phyloP scores from a whole-genome alignment of 2,797 vertebrate genomes.

The Fundulus diaphanus region DNA sequence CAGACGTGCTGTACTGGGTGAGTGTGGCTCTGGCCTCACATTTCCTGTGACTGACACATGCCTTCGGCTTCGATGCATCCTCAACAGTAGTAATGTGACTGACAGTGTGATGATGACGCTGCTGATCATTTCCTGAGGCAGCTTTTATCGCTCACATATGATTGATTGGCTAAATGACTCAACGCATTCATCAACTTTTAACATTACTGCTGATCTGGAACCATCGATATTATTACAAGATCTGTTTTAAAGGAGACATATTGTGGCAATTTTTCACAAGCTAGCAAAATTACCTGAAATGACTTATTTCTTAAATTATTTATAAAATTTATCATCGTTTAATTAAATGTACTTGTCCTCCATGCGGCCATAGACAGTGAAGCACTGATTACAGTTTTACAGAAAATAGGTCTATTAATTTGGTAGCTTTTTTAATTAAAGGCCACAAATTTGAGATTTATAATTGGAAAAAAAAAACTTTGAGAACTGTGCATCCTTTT shows the following conservation, averaged over 20 bases:
- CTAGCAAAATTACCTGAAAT: neutral
- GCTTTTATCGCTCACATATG: constrained; percentile 49
- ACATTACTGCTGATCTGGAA: constrained; percentile 10
- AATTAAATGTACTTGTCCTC: neutral
- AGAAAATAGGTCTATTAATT: too few species aligned
- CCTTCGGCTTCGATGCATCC: constrained; percentile 38
- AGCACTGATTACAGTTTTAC: neutral
- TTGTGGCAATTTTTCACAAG: neutral
- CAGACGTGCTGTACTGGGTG: constrained; percentile 98
- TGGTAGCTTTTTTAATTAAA: too few species aligned
- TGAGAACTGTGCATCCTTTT: too few species aligned
- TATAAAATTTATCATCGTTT: neutral
- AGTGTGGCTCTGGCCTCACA: constrained; percentile 60
- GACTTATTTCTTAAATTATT: neutral
- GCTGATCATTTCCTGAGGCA: constrained; percentile 60
- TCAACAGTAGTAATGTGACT: constrained; percentile 42
- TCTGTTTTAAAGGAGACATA: constrained; percentile 8
- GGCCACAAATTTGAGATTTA: too few species aligned
- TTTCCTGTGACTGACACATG: constrained; percentile 39
- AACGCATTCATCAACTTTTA: constrained; percentile 37
- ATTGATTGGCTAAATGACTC: constrained; percentile 61
- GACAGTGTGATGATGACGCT: constrained; percentile 57
- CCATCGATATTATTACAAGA: constrained; percentile 20
- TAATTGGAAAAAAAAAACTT: too few species aligned
- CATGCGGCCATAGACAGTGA: neutral